Conservation (phyloP, 2,113 vertebrate species). For the Oplegnathus fasciatus region DNA sequence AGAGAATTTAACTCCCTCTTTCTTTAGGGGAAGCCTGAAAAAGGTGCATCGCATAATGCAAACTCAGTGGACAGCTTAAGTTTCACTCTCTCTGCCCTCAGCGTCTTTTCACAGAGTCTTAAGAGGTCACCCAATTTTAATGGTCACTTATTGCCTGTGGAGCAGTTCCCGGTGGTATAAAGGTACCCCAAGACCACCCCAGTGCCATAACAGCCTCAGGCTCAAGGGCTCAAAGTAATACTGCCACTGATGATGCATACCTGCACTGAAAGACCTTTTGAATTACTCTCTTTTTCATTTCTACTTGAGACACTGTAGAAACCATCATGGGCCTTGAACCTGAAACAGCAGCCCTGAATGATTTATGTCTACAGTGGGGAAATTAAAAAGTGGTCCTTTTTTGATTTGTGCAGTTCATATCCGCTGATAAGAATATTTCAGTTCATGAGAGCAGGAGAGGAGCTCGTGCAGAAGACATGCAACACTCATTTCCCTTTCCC, state of each 20-base stretch:
- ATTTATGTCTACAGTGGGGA: slow-evolving; percentile 61
- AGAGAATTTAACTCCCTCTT: slow-evolving; percentile 73
- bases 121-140: slow-evolving; percentile 84
- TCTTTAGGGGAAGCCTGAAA: slow-evolving; percentile 59
- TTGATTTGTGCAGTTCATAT: slow-evolving; percentile 67
- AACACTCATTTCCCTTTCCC: slow-evolving; percentile 55
- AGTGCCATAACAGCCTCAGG: slow-evolving; percentile 72
- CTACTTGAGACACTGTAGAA: slow-evolving; percentile 35
- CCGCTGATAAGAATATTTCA: slow-evolving; percentile 72
- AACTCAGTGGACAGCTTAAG: slow-evolving; percentile 63
- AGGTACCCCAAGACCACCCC: slow-evolving; percentile 79
- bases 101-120: slow-evolving; percentile 80
- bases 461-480: slow-evolving; percentile 59
- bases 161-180: slow-evolving; percentile 72
- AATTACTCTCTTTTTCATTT: slow-evolving; percentile 60
- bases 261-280: slow-evolving; percentile 55
- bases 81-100: slow-evolving; percentile 71
- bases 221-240: slow-evolving; percentile 72
- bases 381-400: slow-evolving; percentile 59
- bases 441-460: slow-evolving; percentile 45
- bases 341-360: slow-evolving; percentile 58
- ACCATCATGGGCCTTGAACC: slow-evolving; percentile 45
- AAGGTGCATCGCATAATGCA: slow-evolving; percentile 69
- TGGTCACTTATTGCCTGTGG: slow-evolving; percentile 83
- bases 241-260: slow-evolving; percentile 62